phyloP scores from a whole-genome alignment of 2,888 invertebrate genomes.

The Mythimna lalbum region DNA sequence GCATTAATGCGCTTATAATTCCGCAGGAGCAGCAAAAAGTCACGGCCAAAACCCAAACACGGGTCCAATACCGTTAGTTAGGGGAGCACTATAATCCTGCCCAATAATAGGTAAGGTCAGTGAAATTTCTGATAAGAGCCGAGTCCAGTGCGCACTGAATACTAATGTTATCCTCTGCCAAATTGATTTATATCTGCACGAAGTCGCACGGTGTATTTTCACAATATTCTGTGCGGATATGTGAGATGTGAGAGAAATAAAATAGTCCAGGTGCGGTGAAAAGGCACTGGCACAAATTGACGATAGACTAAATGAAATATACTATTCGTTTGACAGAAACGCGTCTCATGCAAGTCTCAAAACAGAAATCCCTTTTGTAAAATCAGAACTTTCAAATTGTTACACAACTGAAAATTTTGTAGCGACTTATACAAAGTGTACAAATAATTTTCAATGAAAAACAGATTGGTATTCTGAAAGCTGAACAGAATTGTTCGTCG shows the following conservation, averaged over 20 bases:
- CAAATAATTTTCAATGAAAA: constrained; percentile 35
- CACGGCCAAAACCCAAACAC: constrained; percentile 25
- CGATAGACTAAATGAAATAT: constrained; percentile 26
- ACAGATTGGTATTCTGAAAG: constrained; percentile 16
- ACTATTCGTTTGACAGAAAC: constrained; percentile 11
- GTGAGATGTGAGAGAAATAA: constrained; percentile 46
- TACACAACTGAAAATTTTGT: constrained; percentile 7
- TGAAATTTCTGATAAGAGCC: constrained; percentile 65
- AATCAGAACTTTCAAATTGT: constrained; percentile 10
- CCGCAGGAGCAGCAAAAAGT: constrained; percentile 27
- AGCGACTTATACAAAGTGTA: background rate
- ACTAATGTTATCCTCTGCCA: constrained; percentile 68
- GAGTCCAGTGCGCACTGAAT: constrained; percentile 62
- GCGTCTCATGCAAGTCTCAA: background rate
- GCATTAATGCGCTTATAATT: constrained; percentile 38
- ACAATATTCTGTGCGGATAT: constrained; percentile 59
- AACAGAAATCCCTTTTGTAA: constrained; percentile 33
- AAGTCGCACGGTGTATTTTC: constrained; percentile 59
- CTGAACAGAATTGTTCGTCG: constrained; percentile 29
- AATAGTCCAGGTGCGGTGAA: constrained; percentile 27
- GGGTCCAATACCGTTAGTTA: constrained; percentile 50
- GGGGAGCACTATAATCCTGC: constrained; percentile 47
- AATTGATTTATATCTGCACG: constrained; percentile 73
- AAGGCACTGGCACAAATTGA: constrained; percentile 29
- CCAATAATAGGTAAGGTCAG: constrained; percentile 65